Base-by-base conservation (phyloP, 2,797 vertebrate genomes). In the Peromyscus melanophrys region DNA sequence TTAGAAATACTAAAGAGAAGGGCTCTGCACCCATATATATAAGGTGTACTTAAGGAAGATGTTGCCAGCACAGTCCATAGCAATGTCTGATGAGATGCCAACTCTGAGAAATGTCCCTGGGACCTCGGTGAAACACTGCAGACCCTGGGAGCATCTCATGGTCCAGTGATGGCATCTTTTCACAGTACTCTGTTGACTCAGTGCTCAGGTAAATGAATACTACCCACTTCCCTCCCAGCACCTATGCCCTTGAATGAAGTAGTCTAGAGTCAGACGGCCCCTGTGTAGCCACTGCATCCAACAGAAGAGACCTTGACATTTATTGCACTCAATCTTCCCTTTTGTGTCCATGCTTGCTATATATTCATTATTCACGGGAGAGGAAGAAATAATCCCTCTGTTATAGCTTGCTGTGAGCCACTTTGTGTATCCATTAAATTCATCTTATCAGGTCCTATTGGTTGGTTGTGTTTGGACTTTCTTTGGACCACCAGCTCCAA, bases 1-100 rank as follows among this genome's bases (percentile, higher is more conserved):
- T 71, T 80, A 96, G 78, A 94, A 86, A 94, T 87, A 73, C 29
- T 76, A 43, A 77, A 61, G 34, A 63, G n/a, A 80, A 95, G 17
- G 65, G 14, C 17, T 69, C 77, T 21, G 9, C 11, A 77, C 78
- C 25, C 46, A 52, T 78, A 34, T 43, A 75, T 82, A 23, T 43
- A 75, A 55, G 55, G 59, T 31, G 1, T 63, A 3, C 77, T 37
- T 43, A 90, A 69, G 49, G 25, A 65, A 87, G 23, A 7, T 27
- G 19, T 89, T 80, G 43, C 10, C 31, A 90, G 27, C 19, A 61
- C 4, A 43, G 31, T 29, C 2, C 7, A 40, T 92, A 40, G 21
- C 16, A 61, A 57, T 49, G 4, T 61, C 37, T 59, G 17, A 49
- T 77, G 65, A 80, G 52, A 85, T 57, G 49, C 96, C 31, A 55